Conservation (phyloP, 2,797 vertebrate species). For the Aulostomus chinensis region DNA sequence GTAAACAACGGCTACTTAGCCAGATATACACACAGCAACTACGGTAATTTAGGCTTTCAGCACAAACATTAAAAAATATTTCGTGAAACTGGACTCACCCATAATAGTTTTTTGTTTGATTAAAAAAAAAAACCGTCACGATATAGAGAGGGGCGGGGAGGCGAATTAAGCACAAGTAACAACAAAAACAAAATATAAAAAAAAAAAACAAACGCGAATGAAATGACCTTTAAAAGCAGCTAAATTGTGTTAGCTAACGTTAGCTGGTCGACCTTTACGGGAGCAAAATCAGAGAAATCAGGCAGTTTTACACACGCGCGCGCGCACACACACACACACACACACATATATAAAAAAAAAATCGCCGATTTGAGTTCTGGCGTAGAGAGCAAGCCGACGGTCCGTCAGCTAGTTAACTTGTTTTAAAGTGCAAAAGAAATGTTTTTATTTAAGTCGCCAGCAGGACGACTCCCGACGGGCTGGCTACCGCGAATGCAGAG, state of each 20-base stretch:
- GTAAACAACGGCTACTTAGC: conserved; percentile 72
- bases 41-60: conserved; percentile 36
- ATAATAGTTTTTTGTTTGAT: conserved; percentile 44
- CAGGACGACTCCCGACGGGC: conserved; percentile 63
- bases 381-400: conserved; percentile 48
- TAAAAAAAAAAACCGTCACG: conserved; percentile 61
- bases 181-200: conserved; percentile 49
- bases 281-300: conserved; percentile 49
- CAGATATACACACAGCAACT: conserved; percentile 59
- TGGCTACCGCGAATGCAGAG: conserved; percentile 64
- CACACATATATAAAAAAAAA: too few species aligned
- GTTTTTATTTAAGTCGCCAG: conserved; percentile 68
- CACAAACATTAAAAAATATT: conserved; percentile 12
- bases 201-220: conserved; percentile 31
- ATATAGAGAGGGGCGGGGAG: conserved; percentile 47
- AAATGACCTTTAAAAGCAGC: conserved; percentile 64
- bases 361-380: conserved; percentile 52
- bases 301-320: conserved; percentile 62
- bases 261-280: conserved; percentile 44
- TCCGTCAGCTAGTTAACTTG: conserved; percentile 66
- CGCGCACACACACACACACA: too few species aligned
- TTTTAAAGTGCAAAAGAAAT: conserved; percentile 82
- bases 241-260: conserved; percentile 30
- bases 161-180: conserved; percentile 50
- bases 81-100: conserved; percentile 32